Evolutionary conservation across 2,113 vertebrate species (phyloP), one percentile per base, ranked within the genome.

Genomic region (Brachyhypopomus occidentalis): DNA sequence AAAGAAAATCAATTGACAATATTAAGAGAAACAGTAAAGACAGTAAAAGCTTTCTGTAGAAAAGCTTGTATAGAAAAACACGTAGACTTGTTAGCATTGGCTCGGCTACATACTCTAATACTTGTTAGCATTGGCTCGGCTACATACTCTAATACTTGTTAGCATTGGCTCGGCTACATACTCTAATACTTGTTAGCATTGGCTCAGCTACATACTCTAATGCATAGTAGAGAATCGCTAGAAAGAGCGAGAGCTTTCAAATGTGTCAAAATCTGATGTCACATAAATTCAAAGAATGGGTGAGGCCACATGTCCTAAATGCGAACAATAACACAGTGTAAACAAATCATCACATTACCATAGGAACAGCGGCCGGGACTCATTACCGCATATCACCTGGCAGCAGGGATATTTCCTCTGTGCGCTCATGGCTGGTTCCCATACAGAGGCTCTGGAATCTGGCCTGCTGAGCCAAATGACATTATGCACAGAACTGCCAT

Each of bases 271-370:
- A 72, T 60, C 17, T 56, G 1, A 56, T 58, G 14, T 30, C 25
- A 45, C 25, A 71, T 27, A 73, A 27, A 17, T 45, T 74, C 48
- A 38, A 25, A 72, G 60, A 45, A 78, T 62, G 45, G 23, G 30
- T 75, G 60, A 36, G 22, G 52, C 74, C 71, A 20, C 27, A 17
- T 27, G 70, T 41, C 2, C 2, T 71, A 70, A 81, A 69, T 74
- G 75, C 75, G 66, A 38, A 69, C 58, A 78, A 81, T 78, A 81
- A 81, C 59, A 23, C 22, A 72, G 71, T 77, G 75, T 83, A 73
- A 83, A 73, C 74, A 80, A 70, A 48, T 23, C 81, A 69, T 80
- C 45, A 25, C 62, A 81, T 86, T 83, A 86, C 23, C 81, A 81
- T 86, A 80, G 77, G 73, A 86, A 86, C 80, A 67, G 78, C 23